Conservation (phyloP, 2,797 vertebrate species). For the Streptopelia turtur region DNA sequence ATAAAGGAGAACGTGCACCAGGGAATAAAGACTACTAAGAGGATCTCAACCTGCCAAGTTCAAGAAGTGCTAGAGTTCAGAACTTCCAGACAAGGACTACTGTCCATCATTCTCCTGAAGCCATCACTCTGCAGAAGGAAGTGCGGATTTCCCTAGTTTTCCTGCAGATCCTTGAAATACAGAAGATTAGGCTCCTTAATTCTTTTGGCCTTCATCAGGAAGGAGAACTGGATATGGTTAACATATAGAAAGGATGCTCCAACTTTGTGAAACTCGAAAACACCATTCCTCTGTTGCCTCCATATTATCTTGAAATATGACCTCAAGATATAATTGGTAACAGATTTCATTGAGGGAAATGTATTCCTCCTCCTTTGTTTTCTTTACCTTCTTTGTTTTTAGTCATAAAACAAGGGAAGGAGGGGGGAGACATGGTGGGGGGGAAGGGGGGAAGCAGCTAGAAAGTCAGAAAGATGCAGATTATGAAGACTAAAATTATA, state of each 20-base stretch:
- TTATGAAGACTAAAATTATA: not conserved
- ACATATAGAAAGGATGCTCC: not conserved
- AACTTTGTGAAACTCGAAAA: not conserved
- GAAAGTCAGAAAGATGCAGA: not conserved
- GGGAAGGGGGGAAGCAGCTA: accelerated
- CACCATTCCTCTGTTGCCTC: not conserved
- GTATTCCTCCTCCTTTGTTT: not conserved
- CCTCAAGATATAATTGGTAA: not conserved
- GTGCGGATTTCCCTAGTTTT: not conserved
- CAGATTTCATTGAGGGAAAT: not conserved
- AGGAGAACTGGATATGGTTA: not conserved
- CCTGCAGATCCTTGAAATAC: not conserved
- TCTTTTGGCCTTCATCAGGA: not conserved
- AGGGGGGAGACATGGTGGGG: accelerated
- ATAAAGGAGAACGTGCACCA: not conserved
- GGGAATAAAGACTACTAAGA: not conserved
- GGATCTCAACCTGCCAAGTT: not conserved
- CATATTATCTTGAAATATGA: not conserved
- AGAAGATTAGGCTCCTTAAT: not conserved
- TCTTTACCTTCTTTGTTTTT: not conserved
- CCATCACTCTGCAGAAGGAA: not conserved
- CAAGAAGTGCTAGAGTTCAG: not conserved
- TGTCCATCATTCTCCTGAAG: not conserved
- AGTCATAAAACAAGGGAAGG: not conserved
- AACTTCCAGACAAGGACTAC: not conserved